Evolutionary conservation across 2,113 vertebrate genomes (phyloP), one percentile per base, ranked within the genome.

Genomic region (Elephantulus edwardii): DNA sequence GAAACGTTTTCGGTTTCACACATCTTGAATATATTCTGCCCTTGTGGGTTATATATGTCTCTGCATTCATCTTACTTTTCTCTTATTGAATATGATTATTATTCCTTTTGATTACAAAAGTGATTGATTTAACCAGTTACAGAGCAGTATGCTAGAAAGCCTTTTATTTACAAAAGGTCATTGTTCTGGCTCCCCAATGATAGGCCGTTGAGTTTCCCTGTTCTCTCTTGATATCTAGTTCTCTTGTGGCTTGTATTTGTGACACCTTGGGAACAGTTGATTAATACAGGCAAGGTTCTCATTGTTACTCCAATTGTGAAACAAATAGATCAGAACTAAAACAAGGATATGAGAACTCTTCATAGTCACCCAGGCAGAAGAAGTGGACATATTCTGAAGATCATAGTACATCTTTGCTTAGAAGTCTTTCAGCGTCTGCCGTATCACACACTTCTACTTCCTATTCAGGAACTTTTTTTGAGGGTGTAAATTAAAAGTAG

Each of bases 81-180:
- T 88, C 74, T 94, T 91, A 74, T 52, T 60, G 90, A 44, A 50
- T 60, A 28, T 83, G 35, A 92, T 28, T 66, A 19, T 75, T 66
- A 19, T 75, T 58, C 44, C 88, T 62, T 44, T 81, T 92, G 66
- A 56, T 50, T 93, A 90, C 77, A 85, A 92, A 9, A 46, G 50
- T 58, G 83, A 85, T 52, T 83, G 88, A 93, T 78, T 91, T 91
- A 46, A 83, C 72, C 54, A 86, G 84, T 92, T 95, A 89, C 82
- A 46, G 38, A 44, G 10, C 87, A 40, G 88, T 86, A 68, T 35
- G 38, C 42, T 80, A 79, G 35, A 58, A n/a, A 88, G 11, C 75
- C 56, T 91, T 89, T 93, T 89, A 79, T 87, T 94, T 92, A 92
- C 33, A 22, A 84, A 88, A 89, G 68, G 76, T 20, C 5, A 50